These are phyloP conservation scores for Phataginus tricuspis DNA, from an alignment of 2,797 vertebrate species.

Conservation along the genomic window DNA sequence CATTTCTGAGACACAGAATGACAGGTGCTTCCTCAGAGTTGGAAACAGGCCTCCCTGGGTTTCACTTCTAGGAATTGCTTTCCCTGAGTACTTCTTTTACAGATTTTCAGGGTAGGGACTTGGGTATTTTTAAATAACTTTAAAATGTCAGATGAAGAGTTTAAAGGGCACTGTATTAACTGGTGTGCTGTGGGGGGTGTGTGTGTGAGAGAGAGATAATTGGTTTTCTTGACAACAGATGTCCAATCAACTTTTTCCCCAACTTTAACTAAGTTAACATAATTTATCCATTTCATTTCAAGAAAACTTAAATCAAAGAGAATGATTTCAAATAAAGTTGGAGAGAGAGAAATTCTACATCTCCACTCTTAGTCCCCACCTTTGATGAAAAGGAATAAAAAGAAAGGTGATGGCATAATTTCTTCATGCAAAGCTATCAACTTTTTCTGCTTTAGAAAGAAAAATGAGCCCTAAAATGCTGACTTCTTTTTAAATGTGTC, in stretches of 20 bases:
- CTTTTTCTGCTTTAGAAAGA: constrained; percentile 41
- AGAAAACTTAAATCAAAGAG: constrained; percentile 83
- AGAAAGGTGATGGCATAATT: constrained; percentile 45
- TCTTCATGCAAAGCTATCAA: constrained; percentile 42
- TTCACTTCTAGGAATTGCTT: constrained; percentile 44
- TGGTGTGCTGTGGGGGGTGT: constrained; percentile 67
- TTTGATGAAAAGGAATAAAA: neutral
- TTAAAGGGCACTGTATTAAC: constrained; percentile 84
- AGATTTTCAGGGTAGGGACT: constrained; percentile 78
- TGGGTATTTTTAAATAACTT: constrained; percentile 76
- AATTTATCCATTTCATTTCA: constrained; percentile 85
- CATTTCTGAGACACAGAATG: neutral
- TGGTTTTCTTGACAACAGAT: constrained; percentile 87
- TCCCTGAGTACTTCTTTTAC: constrained; percentile 74
- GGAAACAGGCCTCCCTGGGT: neutral
- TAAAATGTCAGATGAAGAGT: constrained; percentile 84
- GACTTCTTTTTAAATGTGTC: neutral
- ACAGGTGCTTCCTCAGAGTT: neutral
- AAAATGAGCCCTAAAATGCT: neutral
- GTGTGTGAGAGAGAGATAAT: constrained; percentile 16
- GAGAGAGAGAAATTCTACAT: constrained; percentile 76
- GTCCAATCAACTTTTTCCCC: constrained; percentile 84
- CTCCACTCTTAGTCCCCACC: constrained; percentile 54
- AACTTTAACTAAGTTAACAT: constrained; percentile 88
- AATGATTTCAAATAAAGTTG: constrained; percentile 84